Evolutionary conservation across 2,888 invertebrate species (phyloP).

Genomic region (Graphium colonna): DNA sequence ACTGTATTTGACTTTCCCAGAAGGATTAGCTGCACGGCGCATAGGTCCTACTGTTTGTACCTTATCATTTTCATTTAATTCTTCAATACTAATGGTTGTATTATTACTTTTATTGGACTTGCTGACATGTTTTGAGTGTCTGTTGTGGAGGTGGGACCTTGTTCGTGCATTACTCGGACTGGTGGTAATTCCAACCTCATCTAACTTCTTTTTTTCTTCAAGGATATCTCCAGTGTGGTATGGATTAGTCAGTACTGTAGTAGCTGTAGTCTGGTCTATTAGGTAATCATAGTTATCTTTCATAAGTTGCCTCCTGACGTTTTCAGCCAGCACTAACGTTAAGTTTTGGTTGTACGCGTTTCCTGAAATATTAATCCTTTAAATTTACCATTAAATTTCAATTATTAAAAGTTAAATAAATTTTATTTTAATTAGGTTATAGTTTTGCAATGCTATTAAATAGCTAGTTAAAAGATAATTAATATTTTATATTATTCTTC

Average conservation of each 20-base stretch:
- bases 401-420: too few relatives aligned
- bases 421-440: too few relatives aligned
- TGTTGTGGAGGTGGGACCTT: background rate
- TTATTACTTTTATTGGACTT: background rate
- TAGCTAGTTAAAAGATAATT: too few relatives aligned
- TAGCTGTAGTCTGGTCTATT: conserved; percentile 17
- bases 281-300: conserved; percentile 51
- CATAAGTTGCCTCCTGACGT: conserved; percentile 44
- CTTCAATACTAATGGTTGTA: background rate
- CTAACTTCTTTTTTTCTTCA: background rate
- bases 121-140: conserved; percentile 12
- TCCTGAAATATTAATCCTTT: too few relatives aligned
- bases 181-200: too few relatives aligned
- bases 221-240: conserved; percentile 21
- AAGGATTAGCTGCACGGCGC: too few relatives aligned
- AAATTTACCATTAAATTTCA: too few relatives aligned
- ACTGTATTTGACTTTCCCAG: conserved; percentile 37
- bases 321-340: conserved; percentile 16
- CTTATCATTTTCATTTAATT: background rate
- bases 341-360: too few relatives aligned
- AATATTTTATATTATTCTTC: too few relatives aligned
- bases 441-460: too few relatives aligned
- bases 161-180: too few relatives aligned
- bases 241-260: background rate
- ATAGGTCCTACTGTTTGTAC: background rate